phyloP scores from a whole-genome alignment of 2,797 vertebrate species.

The Botia kubotai region DNA sequence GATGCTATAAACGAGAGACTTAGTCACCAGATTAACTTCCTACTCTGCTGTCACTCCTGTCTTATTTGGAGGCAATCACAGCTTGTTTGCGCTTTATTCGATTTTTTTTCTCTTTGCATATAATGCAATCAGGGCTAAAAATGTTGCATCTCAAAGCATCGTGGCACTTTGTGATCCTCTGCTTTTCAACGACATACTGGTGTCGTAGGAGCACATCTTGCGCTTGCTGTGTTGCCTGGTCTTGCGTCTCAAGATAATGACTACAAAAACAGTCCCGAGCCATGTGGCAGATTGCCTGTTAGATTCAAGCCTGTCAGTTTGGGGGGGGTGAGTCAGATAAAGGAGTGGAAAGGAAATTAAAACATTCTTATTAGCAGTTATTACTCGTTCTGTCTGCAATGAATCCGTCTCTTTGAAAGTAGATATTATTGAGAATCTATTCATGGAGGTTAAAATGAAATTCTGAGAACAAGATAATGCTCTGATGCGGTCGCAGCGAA shows the following conservation, averaged over 20 bases:
- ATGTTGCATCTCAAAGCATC: neutral
- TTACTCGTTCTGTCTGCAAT: slow-evolving; percentile 5
- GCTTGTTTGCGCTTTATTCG: neutral
- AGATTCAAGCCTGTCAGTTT: neutral
- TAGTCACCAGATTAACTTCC: slow-evolving; percentile 32
- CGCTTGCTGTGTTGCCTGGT: slow-evolving; percentile 1
- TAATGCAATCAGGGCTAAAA: neutral
- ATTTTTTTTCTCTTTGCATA: neutral
- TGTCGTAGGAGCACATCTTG: neutral
- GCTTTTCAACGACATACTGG: neutral
- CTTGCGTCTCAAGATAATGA: neutral
- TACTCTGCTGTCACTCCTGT: neutral
- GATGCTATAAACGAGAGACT: slow-evolving; percentile 14
- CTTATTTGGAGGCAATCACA: neutral
- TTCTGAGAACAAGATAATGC: neutral
- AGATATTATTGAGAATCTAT: neutral
- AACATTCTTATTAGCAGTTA: slow-evolving; percentile 20
- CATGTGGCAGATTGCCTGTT: slow-evolving; percentile 18
- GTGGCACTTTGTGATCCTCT: neutral
- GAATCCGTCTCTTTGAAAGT: neutral
- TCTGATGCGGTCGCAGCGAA: neutral
- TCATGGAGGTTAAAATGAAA: slow-evolving; percentile 19
- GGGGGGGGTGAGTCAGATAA: neutral
- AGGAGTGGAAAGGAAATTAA: slow-evolving; percentile 13
- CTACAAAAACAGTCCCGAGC: slow-evolving; percentile 1